phyloP scores from a whole-genome alignment of 2,888 invertebrate genomes.

The Metopia argyrocephala region DNA sequence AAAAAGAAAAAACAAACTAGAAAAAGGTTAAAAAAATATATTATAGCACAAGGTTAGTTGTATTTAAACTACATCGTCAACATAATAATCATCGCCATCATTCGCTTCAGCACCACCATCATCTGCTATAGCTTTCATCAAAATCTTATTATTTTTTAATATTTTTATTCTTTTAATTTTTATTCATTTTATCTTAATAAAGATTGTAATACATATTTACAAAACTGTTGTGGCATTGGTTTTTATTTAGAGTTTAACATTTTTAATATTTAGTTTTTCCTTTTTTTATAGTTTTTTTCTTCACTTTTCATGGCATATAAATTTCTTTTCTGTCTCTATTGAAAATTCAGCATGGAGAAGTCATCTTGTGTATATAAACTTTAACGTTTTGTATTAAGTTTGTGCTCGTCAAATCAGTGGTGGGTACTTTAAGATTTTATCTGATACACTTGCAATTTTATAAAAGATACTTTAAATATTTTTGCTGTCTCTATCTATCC shows the following conservation, averaged over 20 bases:
- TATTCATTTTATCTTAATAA: slow-evolving; percentile 9
- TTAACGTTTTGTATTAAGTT: slow-evolving; percentile 10
- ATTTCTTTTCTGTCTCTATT: slow-evolving; percentile 15
- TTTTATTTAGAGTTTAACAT: slow-evolving; percentile 16
- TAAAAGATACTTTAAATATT: not conserved
- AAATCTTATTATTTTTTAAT: not conserved
- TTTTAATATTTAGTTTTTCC: no score
- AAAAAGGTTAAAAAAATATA: slow-evolving; percentile 41
- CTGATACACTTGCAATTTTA: slow-evolving; percentile 11
- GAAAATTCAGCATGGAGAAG: not conserved
- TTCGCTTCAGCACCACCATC: no score
- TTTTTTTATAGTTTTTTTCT: not conserved
- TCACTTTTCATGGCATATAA: not conserved
- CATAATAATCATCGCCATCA: not conserved
- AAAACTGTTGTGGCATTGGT: slow-evolving; percentile 39
- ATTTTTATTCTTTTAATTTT: slow-evolving; percentile 3
- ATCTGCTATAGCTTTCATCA: slow-evolving; percentile 15
- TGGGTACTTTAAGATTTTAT: slow-evolving; percentile 24
- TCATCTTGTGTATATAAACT: slow-evolving; percentile 19
- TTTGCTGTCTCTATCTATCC: not conserved
- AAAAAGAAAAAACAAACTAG: slow-evolving; percentile 33
- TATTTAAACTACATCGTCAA: slow-evolving; percentile 27
- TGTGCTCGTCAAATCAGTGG: slow-evolving; percentile 45
- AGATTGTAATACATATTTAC: slow-evolving; percentile 40
- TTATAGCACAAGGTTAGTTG: slow-evolving; percentile 54